A percentile compares a stretch with the other conserved stretches of the same genome.
Conservation (phyloP, 2,888 invertebrate genomes). For the Calameuta filiformis region DNA sequence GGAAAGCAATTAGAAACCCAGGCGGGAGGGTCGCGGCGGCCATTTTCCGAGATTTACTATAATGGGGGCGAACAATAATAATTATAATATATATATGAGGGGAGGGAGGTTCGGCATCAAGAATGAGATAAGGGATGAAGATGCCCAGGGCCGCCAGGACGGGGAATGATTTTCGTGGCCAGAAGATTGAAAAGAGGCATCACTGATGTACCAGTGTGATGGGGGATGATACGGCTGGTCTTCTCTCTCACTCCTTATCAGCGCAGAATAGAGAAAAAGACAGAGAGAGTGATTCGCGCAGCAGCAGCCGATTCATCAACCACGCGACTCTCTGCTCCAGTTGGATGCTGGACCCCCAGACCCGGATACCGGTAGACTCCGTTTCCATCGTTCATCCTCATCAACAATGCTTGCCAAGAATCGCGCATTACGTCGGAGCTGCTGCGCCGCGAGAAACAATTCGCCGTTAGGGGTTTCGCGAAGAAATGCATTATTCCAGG, state of each 20-base stretch:
- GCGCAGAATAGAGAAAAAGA: neutral
- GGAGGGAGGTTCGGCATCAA: slow-evolving; percentile 3
- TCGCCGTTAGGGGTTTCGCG: slow-evolving; percentile 34
- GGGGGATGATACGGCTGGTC: neutral
- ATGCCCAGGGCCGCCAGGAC: neutral
- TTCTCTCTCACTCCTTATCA: neutral
- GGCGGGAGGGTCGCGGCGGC: slow-evolving; percentile 17
- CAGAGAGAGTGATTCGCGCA: slow-evolving; percentile 4
- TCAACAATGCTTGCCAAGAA: slow-evolving; percentile 53
- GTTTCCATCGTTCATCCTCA: slow-evolving; percentile 53
- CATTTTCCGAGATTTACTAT: slow-evolving; percentile 23
- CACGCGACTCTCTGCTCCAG: slow-evolving; percentile 36
- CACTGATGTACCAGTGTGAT: neutral
- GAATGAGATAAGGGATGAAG: neutral
- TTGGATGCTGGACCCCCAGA: neutral
- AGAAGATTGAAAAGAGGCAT: neutral
- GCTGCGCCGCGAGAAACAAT: slow-evolving; percentile 37
- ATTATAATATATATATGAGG: slow-evolving; percentile 31
- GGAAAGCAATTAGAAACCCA: slow-evolving; percentile 25
- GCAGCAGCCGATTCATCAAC: slow-evolving; percentile 45
- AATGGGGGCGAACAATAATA: slow-evolving; percentile 44
- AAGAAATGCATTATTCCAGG: slow-evolving; percentile 39
- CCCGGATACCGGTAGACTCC: slow-evolving; percentile 32
- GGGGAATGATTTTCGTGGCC: neutral
- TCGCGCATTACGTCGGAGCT: slow-evolving; percentile 27